Evolutionary conservation across 2,797 vertebrate species (phyloP), one percentile per base, ranked within the genome.

Genomic region (Acridotheres tristis): DNA sequence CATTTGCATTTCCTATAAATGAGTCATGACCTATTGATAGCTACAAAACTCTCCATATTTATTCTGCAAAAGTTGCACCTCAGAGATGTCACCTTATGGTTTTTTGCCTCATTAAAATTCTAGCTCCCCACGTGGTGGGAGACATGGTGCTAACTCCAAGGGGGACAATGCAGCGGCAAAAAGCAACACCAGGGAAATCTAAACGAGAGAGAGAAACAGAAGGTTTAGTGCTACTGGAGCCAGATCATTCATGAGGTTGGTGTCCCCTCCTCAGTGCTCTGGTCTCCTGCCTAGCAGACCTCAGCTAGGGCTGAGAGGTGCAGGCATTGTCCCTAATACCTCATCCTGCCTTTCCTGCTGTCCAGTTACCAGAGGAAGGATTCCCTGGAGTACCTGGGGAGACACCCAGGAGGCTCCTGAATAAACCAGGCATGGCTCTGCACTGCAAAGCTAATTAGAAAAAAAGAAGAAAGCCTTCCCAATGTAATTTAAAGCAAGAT

Each of bases 91-190:
- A 0, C 25, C 12, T 79, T 27, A 8, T 7, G 7, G 3, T 16
- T 47, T 55, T 55, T 58, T 71, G 1, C 15, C 1, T 0, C 8
- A 14, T 65, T 78, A 63, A 45, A 83, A 83, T 88, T 71, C 66
- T 65, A 19, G 4, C 7, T 67, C 9, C 48, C 3, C 10, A 1
- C 1, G 0, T 4, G 4, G 7, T 74, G 32, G 30, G 20, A 73
- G 36, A 40, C 12, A 0, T 6, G 3, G 13, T 58, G 22, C 29
- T 67, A 53, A 38, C 16, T 45, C 29, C 45, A 65, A 50, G 68
- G 30, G 48, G 42, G n/a, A 50, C 0, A 1, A 10, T 16, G 23
- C 30, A 11, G 42, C 23, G 8, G 8, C 54, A 57, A 40, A 94
- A 90, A 86, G 43, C 19, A 78, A 88, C 86, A 61, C 13, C 6